Evolutionary conservation across 2,113 vertebrate genomes (phyloP), one percentile per base, ranked within the genome.

Genomic region (Saguinus imperator): DNA sequence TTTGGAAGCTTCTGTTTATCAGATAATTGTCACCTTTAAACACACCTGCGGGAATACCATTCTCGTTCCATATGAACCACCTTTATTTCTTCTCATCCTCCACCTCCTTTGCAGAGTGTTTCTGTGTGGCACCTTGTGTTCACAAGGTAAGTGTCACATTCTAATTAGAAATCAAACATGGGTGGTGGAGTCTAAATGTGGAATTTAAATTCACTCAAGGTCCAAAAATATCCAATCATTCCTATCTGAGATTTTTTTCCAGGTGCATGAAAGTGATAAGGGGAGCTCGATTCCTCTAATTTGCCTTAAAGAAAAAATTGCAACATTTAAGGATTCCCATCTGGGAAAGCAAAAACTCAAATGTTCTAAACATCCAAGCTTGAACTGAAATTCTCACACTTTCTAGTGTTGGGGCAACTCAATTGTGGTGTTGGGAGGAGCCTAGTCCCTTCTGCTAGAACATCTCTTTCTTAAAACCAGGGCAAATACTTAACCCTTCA

Each of bases 91-190:
- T 18, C 70, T 5, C 18, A 12, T 58, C 57, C n/a, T 43, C 61
- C 17, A 12, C 23, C 10, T 88, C 77, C 48, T 52, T 7, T 45
- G 73, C 20, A 81, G 80, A 75, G n/a, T 40, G 90, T 13, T 91
- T 50, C 11, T 18, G 45, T 40, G 12, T 16, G 35, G 29, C 35
- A 43, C 52, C 85, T 45, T 55, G 64, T 48, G 90, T 48, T 93
- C n/a, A 1, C 35, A 70, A 91, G 89, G 86, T 64, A 87, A 92
- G 45, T 50, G 52, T 25, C 87, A 89, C 70, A 61, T 55, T 94
- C 68, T 97, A 95, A 96, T 94, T 95, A 84, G 85, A 85, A 96
- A 86, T 37, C 82, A 91, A 95, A 89, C 81, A 86, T n/a, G 86
- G 61, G 61, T 37, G 86, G 58, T 52, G 35, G 66, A 86, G 86